Base-by-base conservation (phyloP, 2,797 vertebrate species). In the Sciurus vulgaris region DNA sequence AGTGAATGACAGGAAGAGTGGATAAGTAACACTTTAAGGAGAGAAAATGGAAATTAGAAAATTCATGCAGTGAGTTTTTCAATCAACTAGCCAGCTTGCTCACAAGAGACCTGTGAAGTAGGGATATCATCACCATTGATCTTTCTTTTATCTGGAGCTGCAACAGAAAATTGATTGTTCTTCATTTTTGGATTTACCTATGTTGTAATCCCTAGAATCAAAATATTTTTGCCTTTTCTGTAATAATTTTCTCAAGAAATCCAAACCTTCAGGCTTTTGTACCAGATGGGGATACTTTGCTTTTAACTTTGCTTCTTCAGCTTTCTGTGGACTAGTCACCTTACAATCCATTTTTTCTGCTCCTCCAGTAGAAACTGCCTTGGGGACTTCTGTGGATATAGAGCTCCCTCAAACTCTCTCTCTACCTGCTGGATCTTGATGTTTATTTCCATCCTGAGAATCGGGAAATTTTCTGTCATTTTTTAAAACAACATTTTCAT, bases 91-190 rank as follows among this genome's bases (percentile, higher is more conserved):
- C 99, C 98, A 99, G 99, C 98, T 99, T 99, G 99, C 99, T 99
- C 97, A 99, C 99, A 93, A 99, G 99, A 95, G 99, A 99, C 18
- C 98, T 99, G 99, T 97, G 99, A 99, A 96, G 99, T 99, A 89
- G 99, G 99, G 98, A 99, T 99, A 98, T 99, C 99, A 98, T 99
- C 99, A 89, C 99, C 99, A 79, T 99, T 99, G 97, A 99, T 99
- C 98, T 99, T 99, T 0, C 99, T 98, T 98, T 99, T 99, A 98
- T 99, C 99, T 5, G 99, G 98, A 41, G 99, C 98, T 69, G 99
- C 99, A 56, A 99, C 98, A 6, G 99, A 99, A 96, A 99, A 98
- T 98, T 99, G 99, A 97, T 99, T 99, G 97, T 99, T 99, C 99
- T 99, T 99, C 93, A 99, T 99, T 98, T 99, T 56, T 99, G 18